phyloP scores from a whole-genome alignment of 2,888 invertebrate species.

The Epirrita christyi region DNA sequence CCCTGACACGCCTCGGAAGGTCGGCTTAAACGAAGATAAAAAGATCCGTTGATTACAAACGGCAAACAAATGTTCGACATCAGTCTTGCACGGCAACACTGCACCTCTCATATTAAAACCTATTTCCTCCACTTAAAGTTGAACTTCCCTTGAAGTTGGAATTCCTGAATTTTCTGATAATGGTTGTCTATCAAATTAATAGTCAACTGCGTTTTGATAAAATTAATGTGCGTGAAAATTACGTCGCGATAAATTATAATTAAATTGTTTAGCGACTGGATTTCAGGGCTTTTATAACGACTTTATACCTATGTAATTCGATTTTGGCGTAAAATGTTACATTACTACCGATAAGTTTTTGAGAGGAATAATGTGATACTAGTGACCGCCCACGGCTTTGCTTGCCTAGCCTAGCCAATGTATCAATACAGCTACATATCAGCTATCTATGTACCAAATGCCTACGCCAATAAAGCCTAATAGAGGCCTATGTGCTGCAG shows the following conservation, averaged over 20 bases:
- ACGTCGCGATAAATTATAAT: conserved; percentile 30
- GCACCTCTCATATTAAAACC: conserved; percentile 44
- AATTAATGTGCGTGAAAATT: conserved; percentile 30
- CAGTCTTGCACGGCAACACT: conserved; percentile 48
- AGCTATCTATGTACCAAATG: too few relatives aligned
- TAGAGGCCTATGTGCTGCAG: too few relatives aligned
- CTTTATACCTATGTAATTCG: conserved; percentile 1
- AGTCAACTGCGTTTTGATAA: conserved; percentile 32
- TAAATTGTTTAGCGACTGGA: conserved; percentile 24
- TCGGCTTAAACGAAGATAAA: conserved; percentile 49
- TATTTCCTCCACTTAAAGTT: conserved; percentile 10
- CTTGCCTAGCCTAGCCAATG: too few relatives aligned
- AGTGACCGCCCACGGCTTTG: too few relatives aligned
- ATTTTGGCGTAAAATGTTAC: too few relatives aligned
- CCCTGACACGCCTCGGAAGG: conserved; percentile 14
- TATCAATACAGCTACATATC: too few relatives aligned
- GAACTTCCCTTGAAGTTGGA: conserved; percentile 3
- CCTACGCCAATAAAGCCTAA: too few relatives aligned
- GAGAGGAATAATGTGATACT: too few relatives aligned
- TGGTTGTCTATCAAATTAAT: conserved; percentile 28
- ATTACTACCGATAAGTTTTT: too few relatives aligned
- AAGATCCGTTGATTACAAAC: conserved; percentile 56
- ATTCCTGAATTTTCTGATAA: conserved; percentile 19
- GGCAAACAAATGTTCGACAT: conserved; percentile 62
- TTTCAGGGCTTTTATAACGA: conserved; percentile 15